phyloP scores from a whole-genome alignment of 2,113 vertebrate genomes.

The Natator depressus region DNA sequence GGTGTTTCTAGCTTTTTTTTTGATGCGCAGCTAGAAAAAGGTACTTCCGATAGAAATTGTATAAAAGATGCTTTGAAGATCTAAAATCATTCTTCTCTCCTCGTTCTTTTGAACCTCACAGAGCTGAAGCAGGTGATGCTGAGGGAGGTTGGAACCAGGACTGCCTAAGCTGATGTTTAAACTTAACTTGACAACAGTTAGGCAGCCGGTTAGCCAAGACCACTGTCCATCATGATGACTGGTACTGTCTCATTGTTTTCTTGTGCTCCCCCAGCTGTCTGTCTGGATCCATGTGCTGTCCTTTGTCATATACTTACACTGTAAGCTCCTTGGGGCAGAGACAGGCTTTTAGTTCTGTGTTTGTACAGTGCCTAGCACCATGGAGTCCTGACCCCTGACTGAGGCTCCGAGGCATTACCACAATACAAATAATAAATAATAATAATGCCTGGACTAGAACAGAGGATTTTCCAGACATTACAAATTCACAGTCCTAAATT shows the following conservation, averaged over 20 bases:
- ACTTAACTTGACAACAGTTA: not conserved
- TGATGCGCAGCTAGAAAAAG: not conserved
- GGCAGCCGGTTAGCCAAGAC: not conserved
- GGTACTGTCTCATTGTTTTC: not conserved
- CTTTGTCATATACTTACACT: not conserved
- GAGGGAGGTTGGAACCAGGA: accelerated
- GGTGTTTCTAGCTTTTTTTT: not conserved
- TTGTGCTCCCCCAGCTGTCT: not conserved
- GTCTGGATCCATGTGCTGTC: accelerated
- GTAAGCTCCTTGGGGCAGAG: not conserved
- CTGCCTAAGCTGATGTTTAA: not conserved
- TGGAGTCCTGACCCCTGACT: not conserved
- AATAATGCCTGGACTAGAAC: not conserved
- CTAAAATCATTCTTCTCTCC: not conserved
- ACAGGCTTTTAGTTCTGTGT: not conserved
- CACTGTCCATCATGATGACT: not conserved
- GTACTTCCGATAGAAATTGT: not conserved
- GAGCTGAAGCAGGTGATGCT: not conserved
- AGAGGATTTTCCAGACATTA: not conserved
- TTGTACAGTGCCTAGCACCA: not conserved
- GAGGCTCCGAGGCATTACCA: not conserved
- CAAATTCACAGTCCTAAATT: not conserved
- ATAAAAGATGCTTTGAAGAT: not conserved
- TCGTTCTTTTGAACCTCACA: not conserved
- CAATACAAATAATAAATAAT: not conserved